Evolutionary conservation across 2,797 vertebrate species (phyloP).

Genomic region (Sebastiscus tertius): DNA sequence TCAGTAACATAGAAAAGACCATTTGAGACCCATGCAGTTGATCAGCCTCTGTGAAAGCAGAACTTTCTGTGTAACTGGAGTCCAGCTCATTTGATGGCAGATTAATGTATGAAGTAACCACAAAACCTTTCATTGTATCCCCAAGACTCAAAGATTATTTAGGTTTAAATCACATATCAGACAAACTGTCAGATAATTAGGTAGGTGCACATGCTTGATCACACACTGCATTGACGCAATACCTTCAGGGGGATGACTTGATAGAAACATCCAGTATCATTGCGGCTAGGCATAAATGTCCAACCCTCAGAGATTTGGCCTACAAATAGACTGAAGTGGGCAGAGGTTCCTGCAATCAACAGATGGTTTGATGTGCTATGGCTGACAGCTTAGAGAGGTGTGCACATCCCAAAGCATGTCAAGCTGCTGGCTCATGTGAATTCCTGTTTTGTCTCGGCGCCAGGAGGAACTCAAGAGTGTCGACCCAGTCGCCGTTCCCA

Average conservation of each 20-base stretch:
- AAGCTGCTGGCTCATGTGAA: constrained; percentile 70
- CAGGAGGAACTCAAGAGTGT: constrained; percentile 57
- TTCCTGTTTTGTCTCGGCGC: constrained; percentile 62
- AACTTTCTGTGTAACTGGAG: too few species aligned
- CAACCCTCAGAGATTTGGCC: constrained; percentile 42
- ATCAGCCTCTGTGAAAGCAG: too few species aligned
- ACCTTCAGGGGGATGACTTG: not conserved
- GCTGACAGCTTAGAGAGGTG: constrained; percentile 82
- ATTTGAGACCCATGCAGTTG: too few species aligned
- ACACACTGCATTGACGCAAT: not conserved
- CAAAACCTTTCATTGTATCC: not conserved
- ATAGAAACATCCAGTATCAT: not conserved
- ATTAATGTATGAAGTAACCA: not conserved
- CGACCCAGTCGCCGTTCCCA: constrained; percentile 61
- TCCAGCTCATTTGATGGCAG: too few species aligned
- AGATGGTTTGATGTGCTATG: constrained; percentile 78
- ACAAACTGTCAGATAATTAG: not conserved
- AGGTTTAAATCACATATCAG: not conserved
- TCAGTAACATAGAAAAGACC: too few species aligned
- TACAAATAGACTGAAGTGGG: constrained; percentile 40
- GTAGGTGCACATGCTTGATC: not conserved
- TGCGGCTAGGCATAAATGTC: constrained; percentile 17
- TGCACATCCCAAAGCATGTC: constrained; percentile 73
- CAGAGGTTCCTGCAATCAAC: constrained; percentile 64
- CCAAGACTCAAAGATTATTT: not conserved